phyloP scores from a whole-genome alignment of 2,888 invertebrate species.

The Oeneis ivallda region DNA sequence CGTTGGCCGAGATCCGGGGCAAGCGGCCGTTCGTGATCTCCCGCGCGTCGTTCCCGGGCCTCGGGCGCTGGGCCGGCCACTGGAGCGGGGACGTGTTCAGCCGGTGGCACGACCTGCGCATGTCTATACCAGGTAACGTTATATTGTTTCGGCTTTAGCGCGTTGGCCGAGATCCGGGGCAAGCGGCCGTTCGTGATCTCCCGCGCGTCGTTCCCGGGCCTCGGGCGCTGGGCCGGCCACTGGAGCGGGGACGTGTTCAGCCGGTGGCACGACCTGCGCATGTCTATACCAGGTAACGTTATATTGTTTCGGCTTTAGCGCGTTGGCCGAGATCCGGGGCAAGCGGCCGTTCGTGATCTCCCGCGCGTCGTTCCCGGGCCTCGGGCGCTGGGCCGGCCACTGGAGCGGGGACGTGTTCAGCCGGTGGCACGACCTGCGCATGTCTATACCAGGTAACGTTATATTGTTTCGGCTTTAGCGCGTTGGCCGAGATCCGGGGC shows the following conservation, averaged over 20 bases:
- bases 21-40: slow-evolving; percentile 90
- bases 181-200: slow-evolving; percentile 90
- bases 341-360: slow-evolving; percentile 90
- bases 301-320: slow-evolving; percentile 75
- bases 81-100: slow-evolving; percentile 93
- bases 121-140: slow-evolving; percentile 84
- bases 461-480: slow-evolving; percentile 70
- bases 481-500: slow-evolving; percentile 83
- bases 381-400: slow-evolving; percentile 88
- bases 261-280: slow-evolving; percentile 88
- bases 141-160: slow-evolving; percentile 75
- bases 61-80: slow-evolving; percentile 88
- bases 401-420: slow-evolving; percentile 93
- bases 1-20: slow-evolving; percentile 83
- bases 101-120: slow-evolving; percentile 88
- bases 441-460: slow-evolving; percentile 84
- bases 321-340: slow-evolving; percentile 83
- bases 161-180: slow-evolving; percentile 83
- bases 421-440: slow-evolving; percentile 88
- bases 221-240: slow-evolving; percentile 88
- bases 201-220: slow-evolving; percentile 89
- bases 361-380: slow-evolving; percentile 89
- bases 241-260: slow-evolving; percentile 93
- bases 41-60: slow-evolving; percentile 89
- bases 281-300: slow-evolving; percentile 84